These are phyloP conservation scores for Phoxinus phoxinus DNA, from an alignment of 2,113 vertebrate genomes.

Conservation along the genomic window DNA sequence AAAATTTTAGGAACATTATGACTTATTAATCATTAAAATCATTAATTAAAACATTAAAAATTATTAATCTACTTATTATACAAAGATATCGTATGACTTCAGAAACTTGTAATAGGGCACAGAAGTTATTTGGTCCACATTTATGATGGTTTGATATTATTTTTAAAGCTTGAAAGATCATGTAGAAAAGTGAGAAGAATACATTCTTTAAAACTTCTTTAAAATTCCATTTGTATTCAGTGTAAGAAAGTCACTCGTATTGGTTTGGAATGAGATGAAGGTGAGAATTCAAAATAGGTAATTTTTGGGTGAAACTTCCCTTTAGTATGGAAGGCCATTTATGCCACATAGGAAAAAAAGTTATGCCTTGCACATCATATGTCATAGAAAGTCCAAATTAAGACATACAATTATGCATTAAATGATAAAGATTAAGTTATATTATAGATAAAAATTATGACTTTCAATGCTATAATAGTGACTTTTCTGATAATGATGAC, in stretches of 20 bases:
- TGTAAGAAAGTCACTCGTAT: background rate
- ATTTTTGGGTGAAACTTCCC: background rate
- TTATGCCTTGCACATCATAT: background rate
- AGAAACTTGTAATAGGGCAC: background rate
- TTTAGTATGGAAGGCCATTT: background rate
- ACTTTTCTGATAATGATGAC: background rate
- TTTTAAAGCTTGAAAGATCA: background rate
- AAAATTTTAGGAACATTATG: too few relatives aligned
- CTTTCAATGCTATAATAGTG: background rate
- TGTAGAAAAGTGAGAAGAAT: too few relatives aligned
- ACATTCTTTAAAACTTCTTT: too few relatives aligned
- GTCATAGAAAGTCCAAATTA: background rate
- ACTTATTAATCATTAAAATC: too few relatives aligned
- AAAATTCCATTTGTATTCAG: background rate
- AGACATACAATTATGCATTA: background rate
- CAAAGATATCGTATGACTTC: background rate
- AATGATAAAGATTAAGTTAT: too few relatives aligned
- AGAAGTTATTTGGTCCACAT: background rate
- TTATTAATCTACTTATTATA: too few relatives aligned
- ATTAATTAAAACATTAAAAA: too few relatives aligned
- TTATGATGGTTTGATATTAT: background rate
- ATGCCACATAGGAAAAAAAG: background rate
- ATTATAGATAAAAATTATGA: too few relatives aligned
- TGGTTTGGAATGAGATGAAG: background rate
- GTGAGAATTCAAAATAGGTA: background rate